phyloP scores from a whole-genome alignment of 2,113 vertebrate genomes.

The Caracal caracal region DNA sequence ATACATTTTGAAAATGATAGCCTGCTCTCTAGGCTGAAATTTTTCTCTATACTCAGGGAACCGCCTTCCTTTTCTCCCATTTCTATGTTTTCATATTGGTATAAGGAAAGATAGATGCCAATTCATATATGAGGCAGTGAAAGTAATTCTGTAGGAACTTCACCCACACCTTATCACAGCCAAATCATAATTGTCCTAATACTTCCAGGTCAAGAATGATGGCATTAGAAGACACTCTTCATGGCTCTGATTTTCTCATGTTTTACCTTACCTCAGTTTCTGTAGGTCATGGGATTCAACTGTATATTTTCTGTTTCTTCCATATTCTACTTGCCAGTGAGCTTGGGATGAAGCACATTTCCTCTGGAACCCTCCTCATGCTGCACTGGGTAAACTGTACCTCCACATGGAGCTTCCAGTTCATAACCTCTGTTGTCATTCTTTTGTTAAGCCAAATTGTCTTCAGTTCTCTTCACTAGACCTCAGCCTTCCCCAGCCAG shows the following conservation, averaged over 20 bases:
- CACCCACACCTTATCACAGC: neutral
- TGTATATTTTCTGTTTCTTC: neutral
- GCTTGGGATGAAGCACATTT: neutral
- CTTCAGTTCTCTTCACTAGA: neutral
- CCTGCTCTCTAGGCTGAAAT: neutral
- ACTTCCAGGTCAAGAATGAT: neutral
- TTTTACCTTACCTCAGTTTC: neutral
- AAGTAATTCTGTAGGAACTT: neutral
- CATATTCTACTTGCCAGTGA: neutral
- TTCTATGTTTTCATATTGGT: neutral
- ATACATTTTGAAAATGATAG: slow-evolving; percentile 23
- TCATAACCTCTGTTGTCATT: neutral
- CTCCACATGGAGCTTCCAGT: neutral
- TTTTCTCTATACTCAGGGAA: neutral
- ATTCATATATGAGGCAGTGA: neutral
- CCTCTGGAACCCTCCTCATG: neutral
- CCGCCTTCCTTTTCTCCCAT: neutral
- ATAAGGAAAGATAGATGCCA: neutral
- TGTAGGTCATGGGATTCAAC: neutral
- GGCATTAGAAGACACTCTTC: neutral
- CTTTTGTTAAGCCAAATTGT: neutral
- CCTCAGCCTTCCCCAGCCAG: neutral
- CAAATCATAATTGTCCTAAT: neutral
- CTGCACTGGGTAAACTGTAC: too few species aligned
- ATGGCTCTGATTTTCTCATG: neutral